These are phyloP conservation scores for Columba janthina DNA, from an alignment of 2,113 vertebrate genomes.

Conservation along the genomic window DNA sequence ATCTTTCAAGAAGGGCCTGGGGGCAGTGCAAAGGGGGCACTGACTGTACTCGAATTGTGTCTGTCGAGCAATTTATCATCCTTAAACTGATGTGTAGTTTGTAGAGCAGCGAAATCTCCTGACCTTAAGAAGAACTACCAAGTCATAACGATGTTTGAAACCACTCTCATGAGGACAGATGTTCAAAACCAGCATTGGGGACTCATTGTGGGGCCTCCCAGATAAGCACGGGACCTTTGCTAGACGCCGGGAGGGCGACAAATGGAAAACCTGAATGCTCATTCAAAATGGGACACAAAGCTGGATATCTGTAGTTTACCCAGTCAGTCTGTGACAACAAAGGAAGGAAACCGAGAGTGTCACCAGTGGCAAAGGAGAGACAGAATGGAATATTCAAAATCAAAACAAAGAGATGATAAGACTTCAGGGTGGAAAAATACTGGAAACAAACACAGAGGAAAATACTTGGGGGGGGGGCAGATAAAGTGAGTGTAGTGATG, in stretches of 20 bases:
- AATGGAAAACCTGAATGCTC: conserved; percentile 22
- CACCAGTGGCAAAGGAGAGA: not conserved
- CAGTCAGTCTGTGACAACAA: not conserved
- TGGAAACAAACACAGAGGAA: not conserved
- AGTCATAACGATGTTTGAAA: not conserved
- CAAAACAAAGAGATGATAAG: conserved; percentile 33
- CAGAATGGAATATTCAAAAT: not conserved
- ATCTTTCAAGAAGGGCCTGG: not conserved
- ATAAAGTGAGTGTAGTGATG: not conserved
- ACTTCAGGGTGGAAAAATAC: not conserved
- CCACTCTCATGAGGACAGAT: not conserved
- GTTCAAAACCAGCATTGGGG: not conserved
- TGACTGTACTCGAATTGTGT: not conserved
- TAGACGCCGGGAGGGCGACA: not conserved
- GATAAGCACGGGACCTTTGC: not conserved
- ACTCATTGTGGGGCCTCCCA: not conserved
- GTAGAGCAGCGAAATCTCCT: not conserved
- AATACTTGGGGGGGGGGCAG: not conserved
- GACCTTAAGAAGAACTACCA: not conserved
- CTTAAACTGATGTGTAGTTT: not conserved
- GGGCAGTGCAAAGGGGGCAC: not conserved
- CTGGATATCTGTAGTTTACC: not conserved
- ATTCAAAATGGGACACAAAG: not conserved
- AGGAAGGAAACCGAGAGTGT: conserved; percentile 14
- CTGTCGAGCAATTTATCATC: not conserved